Evolutionary conservation across 2,113 vertebrate genomes (phyloP).

Genomic region (Eulemur macaco): DNA sequence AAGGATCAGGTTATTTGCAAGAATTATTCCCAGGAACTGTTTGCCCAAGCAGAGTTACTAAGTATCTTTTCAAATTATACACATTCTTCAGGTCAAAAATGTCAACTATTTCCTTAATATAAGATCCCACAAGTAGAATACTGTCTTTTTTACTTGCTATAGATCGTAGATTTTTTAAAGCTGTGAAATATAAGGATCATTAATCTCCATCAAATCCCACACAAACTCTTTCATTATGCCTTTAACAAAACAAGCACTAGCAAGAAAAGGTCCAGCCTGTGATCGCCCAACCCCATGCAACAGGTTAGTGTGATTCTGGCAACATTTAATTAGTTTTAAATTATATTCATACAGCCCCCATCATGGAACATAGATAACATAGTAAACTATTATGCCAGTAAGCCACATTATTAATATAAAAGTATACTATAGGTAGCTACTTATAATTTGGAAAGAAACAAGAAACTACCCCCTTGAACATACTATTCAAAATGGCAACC

Average conservation of each 20-base stretch:
- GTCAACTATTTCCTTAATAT: not conserved
- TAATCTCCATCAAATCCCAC: not conserved
- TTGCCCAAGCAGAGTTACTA: not conserved
- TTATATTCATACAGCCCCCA: not conserved
- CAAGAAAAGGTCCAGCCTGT: not conserved
- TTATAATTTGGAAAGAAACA: not conserved
- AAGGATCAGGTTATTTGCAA: not conserved
- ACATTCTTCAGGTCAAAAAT: not conserved
- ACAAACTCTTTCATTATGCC: not conserved
- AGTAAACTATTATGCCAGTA: not conserved
- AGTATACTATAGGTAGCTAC: not conserved
- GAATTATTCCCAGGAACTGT: not conserved
- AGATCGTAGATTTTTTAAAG: not conserved
- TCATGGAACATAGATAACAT: not conserved
- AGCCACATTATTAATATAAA: not conserved
- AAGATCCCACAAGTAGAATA: not conserved
- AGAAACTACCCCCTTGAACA: not conserved
- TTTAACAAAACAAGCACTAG: not conserved
- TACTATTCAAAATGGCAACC: not conserved
- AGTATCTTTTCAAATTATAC: not conserved
- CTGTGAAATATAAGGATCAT: not conserved
- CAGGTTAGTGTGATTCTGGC: not conserved
- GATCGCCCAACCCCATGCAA: not conserved
- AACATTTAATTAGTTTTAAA: not conserved
- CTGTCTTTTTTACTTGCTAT: not conserved